A percentile compares a stretch with the other conserved stretches of the same genome.
phyloP scores from a whole-genome alignment of 2,888 invertebrate species.

The Scaptodrosophila latifasciaeformis region DNA sequence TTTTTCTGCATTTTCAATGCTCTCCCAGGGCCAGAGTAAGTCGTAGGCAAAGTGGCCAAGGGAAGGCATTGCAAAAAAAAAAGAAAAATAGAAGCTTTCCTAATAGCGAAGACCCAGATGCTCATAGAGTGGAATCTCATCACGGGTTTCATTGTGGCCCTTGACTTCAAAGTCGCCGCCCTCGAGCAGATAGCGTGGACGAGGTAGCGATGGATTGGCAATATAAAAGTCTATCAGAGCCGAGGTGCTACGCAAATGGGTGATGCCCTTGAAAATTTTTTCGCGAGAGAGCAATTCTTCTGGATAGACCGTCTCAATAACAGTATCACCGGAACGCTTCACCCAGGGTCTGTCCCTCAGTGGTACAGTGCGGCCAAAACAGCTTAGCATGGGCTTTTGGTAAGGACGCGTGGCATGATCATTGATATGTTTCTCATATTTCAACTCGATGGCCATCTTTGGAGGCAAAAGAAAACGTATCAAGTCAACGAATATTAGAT shows the following conservation, averaged over 20 bases:
- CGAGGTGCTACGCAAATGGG: conserved; percentile 71
- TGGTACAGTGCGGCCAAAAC: conserved; percentile 73
- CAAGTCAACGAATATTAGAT: background rate
- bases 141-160: conserved; percentile 34
- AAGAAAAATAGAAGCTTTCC: background rate
- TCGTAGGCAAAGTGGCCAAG: background rate
- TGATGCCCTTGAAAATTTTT: conserved; percentile 73
- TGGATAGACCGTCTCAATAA: conserved; percentile 71
- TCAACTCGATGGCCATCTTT: conserved; percentile 73
- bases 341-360: conserved; percentile 62
- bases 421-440: conserved; percentile 67
- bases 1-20: background rate
- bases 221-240: conserved; percentile 69
- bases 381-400: conserved; percentile 55
- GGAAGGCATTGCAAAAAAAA: background rate
- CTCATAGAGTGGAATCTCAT: conserved; percentile 70
- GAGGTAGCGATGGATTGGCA: conserved; percentile 56
- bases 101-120: conserved; percentile 65
- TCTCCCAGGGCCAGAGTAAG: background rate
- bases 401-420: conserved; percentile 45
- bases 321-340: conserved; percentile 49
- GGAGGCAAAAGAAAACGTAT: background rate
- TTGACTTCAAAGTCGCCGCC: conserved; percentile 61
- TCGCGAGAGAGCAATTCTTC: conserved; percentile 67
- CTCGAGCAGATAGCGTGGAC: conserved; percentile 66